Percentiles rank a stretch among this genome's conserved stretches.
Evolutionary conservation across 2,797 vertebrate species (phyloP).

Genomic region (Pteropus rufus): DNA sequence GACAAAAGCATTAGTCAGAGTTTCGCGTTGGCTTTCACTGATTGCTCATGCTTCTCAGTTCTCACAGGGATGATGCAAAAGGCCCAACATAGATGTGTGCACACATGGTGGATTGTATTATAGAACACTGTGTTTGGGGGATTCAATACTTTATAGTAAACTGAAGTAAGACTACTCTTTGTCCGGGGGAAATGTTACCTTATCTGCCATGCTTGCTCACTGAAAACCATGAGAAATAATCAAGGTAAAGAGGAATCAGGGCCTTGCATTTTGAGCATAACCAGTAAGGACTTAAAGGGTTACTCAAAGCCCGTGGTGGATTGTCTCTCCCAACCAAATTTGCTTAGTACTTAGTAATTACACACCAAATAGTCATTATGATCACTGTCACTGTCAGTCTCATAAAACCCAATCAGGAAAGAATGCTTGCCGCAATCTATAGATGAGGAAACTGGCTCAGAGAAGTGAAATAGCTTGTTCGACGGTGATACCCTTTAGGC

Average conservation of each 20-base stretch:
- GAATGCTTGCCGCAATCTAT: not conserved
- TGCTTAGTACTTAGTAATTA: not conserved
- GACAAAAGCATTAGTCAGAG: not conserved
- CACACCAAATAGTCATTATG: not conserved
- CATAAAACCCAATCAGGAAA: not conserved
- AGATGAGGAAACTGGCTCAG: not conserved
- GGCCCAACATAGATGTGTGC: not conserved
- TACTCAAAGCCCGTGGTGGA: not conserved
- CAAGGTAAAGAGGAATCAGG: not conserved
- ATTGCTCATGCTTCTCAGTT: not conserved
- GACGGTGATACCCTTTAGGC: not conserved
- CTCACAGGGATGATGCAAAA: not conserved
- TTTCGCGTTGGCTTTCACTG: not conserved
- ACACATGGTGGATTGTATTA: not conserved
- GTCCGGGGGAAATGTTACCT: not conserved
- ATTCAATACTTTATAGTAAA: not conserved
- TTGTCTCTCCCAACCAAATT: not conserved
- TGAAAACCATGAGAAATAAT: conserved; percentile 23
- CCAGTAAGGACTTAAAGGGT: not conserved
- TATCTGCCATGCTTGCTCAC: not conserved
- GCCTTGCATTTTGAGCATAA: not conserved
- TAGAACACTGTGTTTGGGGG: not conserved
- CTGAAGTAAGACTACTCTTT: not conserved
- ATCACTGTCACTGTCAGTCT: not conserved
- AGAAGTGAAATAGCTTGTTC: not conserved